Evolutionary conservation across 2,797 vertebrate genomes (phyloP).

Genomic region (Limosa lapponica): DNA sequence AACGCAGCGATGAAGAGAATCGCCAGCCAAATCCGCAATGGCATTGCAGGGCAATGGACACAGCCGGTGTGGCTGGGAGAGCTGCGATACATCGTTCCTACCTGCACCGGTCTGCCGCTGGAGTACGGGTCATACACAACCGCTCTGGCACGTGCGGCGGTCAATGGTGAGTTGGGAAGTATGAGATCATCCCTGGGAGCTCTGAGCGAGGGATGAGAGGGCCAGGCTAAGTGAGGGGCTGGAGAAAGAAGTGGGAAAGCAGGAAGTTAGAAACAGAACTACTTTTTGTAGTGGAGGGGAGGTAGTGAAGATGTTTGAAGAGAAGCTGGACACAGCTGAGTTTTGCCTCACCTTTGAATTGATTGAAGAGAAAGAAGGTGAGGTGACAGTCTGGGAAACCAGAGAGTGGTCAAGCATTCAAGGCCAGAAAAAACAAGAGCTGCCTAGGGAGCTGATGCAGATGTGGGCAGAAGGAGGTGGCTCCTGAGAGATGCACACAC

Average conservation of each 20-base stretch:
- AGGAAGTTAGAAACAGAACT: not conserved
- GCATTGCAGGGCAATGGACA: slow-evolving; percentile 52
- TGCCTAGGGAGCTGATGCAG: not conserved
- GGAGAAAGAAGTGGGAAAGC: not conserved
- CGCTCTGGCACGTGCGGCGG: slow-evolving; percentile 70
- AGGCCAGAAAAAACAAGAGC: not conserved
- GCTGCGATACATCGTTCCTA: slow-evolving; percentile 80
- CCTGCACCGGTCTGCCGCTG: slow-evolving; percentile 81
- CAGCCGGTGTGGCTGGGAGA: slow-evolving; percentile 80
- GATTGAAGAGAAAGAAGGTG: not conserved
- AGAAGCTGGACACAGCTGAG: not conserved
- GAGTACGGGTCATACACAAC: slow-evolving; percentile 80
- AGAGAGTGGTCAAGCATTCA: not conserved
- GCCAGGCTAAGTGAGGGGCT: not conserved
- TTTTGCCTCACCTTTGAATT: not conserved
- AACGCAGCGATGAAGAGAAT: slow-evolving; percentile 15
- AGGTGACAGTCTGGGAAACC: not conserved
- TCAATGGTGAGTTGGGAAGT: slow-evolving; percentile 63
- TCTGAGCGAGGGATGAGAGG: not conserved
- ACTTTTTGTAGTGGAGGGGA: not conserved
- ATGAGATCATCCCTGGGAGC: rapidly evolving
- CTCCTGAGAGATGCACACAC: not conserved
- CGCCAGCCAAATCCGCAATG: slow-evolving; percentile 66
- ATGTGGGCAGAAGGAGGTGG: not conserved
- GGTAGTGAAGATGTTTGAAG: not conserved